Base-by-base conservation (phyloP, 2,797 vertebrate species). In the Melanotaenia trifasciata region DNA sequence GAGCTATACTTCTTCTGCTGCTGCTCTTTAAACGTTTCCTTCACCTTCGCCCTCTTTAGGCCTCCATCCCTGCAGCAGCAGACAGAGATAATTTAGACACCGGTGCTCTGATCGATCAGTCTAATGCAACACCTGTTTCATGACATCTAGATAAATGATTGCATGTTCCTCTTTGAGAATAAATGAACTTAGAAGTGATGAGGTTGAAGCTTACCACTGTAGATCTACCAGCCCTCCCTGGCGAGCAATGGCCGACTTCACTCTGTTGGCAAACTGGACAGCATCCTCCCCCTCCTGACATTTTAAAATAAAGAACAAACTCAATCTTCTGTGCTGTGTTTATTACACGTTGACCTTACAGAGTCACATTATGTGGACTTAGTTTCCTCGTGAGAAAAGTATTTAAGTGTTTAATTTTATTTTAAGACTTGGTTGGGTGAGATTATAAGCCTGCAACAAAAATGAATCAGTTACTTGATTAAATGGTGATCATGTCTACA, bases 1-100 rank as follows among this genome's bases (percentile, higher is more conserved):
- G 89, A 96, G 95, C 98, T 99, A 86, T 98, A 99, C 87, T 94
- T 96, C 85, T 97, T 99, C 94, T 99, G 98, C 78, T 99, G 96
- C 67, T 97, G 94, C 79, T 99, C 95, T 84, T 93, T 98, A 43
- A 95, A 96, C 0, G 94, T 93, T 2, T 97, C 96, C 90, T 99
- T 99, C 78, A 99, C 98, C 89, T 96, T 98, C 0, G 86, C 96
- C 86, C 98, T 94, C 93, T 99, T 99, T 82, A 99, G 89, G 18
- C 96, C 97, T 65, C 98, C 98, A 28, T 99, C 98, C 98, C 98
- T 99, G 84, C 40, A 88, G 2, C 50, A 4, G 28, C 38, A 76
- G 11, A 11, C 35, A 26, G 24, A 32, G 0, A 67, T 36, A 11
- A 50, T 38, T 51, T 18, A 22, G 30, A 20, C 56, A 20, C 22